These are phyloP conservation scores for Drosophila anomalipes DNA, from an alignment of 2,888 invertebrate genomes.

Conservation along the genomic window DNA sequence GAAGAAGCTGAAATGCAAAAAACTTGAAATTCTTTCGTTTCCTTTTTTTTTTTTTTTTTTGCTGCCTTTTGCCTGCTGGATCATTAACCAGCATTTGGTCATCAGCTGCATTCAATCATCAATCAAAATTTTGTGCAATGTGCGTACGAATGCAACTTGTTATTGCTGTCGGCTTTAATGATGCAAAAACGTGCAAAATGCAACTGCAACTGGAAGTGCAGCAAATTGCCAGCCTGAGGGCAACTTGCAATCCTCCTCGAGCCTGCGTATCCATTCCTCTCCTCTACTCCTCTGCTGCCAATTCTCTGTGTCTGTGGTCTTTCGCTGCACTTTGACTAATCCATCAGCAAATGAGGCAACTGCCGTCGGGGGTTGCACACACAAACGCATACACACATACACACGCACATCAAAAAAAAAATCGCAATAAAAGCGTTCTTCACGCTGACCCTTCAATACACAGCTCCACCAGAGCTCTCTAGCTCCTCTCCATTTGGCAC, in stretches of 20 bases:
- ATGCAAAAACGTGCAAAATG: slow-evolving; percentile 34
- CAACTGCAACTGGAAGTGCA: slow-evolving; percentile 47
- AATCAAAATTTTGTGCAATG: slow-evolving; percentile 74
- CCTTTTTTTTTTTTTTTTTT: slow-evolving; percentile 35
- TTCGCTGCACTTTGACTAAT: slow-evolving; percentile 76
- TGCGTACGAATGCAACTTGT: slow-evolving; percentile 70
- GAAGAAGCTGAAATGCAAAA: slow-evolving; percentile 17
- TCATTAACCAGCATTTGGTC: slow-evolving; percentile 79
- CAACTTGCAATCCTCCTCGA: slow-evolving; percentile 14
- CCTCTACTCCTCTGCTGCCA: background rate
- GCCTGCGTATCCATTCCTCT: background rate
- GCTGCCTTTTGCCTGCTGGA: slow-evolving; percentile 47
- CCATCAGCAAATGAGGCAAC: slow-evolving; percentile 78
- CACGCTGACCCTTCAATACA: slow-evolving; percentile 54
- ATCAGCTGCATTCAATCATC: slow-evolving; percentile 76
- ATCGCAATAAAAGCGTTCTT: slow-evolving; percentile 61
- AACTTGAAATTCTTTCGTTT: slow-evolving; percentile 48
- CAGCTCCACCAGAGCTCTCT: slow-evolving; percentile 9
- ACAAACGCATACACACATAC: slow-evolving; percentile 30
- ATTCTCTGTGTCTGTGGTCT: slow-evolving; percentile 27
- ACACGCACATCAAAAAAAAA: slow-evolving; percentile 24
- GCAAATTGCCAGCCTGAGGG: slow-evolving; percentile 47
- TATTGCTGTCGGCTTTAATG: slow-evolving; percentile 36
- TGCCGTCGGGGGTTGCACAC: slow-evolving; percentile 54
- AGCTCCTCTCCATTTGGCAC: slow-evolving; percentile 42